phyloP scores from a whole-genome alignment of 2,888 invertebrate genomes.

The Zootermopsis nevadensis region DNA sequence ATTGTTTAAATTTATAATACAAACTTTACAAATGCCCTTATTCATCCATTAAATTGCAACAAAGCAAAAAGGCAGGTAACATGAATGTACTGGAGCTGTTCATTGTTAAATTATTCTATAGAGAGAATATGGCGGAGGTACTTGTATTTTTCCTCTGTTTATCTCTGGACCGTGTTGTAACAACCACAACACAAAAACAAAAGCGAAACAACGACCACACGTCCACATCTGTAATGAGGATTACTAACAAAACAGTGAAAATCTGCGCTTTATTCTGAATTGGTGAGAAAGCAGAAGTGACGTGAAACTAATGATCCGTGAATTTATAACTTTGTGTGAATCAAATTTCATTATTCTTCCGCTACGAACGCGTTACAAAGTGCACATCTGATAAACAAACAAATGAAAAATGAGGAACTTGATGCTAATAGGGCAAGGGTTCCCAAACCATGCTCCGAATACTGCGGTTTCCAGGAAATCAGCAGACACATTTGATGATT shows the following conservation, averaged over 20 bases:
- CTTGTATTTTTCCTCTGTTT: not conserved
- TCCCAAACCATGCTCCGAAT: no score
- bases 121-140: not conserved
- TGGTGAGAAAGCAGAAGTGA: not conserved
- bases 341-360: not conserved
- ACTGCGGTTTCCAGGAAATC: no score
- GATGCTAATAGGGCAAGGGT: no score
- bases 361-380: no score
- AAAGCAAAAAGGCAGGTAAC: not conserved
- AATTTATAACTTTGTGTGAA: not conserved
- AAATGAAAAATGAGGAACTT: no score
- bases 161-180: not conserved
- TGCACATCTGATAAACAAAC: no score
- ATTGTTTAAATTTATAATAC: constrained; percentile 13
- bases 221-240: not conserved
- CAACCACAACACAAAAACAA: constrained; percentile 8
- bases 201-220: not conserved
- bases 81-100: not conserved
- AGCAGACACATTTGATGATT: no score
- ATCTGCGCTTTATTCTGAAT: not conserved
- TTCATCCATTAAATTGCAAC: constrained; percentile 3
- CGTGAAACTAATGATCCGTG: not conserved
- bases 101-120: constrained; percentile 8
- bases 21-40: not conserved
- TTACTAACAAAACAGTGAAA: not conserved